Evolutionary conservation across 2,797 vertebrate genomes (phyloP), one percentile per base, ranked within the genome.

Genomic region (Danio jaintianensis): DNA sequence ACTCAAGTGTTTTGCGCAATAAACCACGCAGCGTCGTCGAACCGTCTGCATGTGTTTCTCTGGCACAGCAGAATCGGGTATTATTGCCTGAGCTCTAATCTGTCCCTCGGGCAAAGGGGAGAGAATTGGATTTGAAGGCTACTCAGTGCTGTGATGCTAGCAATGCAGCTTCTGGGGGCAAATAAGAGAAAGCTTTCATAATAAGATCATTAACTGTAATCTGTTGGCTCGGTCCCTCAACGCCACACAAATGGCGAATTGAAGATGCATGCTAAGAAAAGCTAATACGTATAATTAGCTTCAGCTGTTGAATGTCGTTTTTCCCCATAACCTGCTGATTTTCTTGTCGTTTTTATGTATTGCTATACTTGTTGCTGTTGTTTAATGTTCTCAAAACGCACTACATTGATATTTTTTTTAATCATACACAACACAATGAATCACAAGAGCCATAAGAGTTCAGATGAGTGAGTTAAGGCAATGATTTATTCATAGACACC

Each of bases 401-500:
- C 59, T 18, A 20, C 69, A 2, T 4, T n/a, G 15, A 20, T 36
- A 22, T 47, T 42, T 58, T 4, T 11, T 67, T 62, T 45, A 43
- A 55, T 10, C 56, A 56, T n/a, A 29, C 58, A 8, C 4, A 13
- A 42, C 43, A 58, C 2, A 18, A 50, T 75, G 2, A 50, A 5
- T 16, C 40, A 78, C 15, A 29, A 67, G n/a, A 77, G 43, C n/a
- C 36, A 47, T 72, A 52, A 73, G 68, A 79, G 63, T 63, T 75
- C 38, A 29, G 12, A 55, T 86, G 77, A 84, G 70, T 83, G 82
- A 78, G 84, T 87, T 82, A 85, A 88, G 83, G 75, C 83, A 78
- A 75, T 82, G 83, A 79, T 85, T 85, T 88, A 87, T 84, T 91
- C 67, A 76, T 48, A 87, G 77, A 89, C 81, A 86, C 68, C 40